Evolutionary conservation across 2,888 invertebrate genomes (phyloP).

Genomic region (Morinoia aosen): DNA sequence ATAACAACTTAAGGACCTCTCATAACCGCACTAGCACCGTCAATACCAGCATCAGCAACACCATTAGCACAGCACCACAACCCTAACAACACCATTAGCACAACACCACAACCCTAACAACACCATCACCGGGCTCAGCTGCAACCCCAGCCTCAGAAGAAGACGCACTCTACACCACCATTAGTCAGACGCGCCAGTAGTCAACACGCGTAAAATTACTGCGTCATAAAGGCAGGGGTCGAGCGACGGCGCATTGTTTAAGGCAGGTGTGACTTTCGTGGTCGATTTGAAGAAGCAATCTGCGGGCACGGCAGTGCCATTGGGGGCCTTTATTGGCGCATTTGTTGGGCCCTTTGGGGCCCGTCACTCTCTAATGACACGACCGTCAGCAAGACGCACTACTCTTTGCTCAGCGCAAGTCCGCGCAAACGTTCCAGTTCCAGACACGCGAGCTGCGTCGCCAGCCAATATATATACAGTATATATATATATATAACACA

Average conservation of each 20-base stretch:
- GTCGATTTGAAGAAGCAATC: constrained; percentile 43
- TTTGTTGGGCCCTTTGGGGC: constrained; percentile 27
- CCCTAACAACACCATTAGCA: too few relatives aligned
- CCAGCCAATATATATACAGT: background rate
- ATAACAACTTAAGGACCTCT: background rate
- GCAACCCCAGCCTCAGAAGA: background rate
- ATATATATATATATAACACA: background rate
- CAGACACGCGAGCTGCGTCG: background rate
- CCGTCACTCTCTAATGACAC: constrained; percentile 15
- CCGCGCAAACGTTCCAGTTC: too few relatives aligned
- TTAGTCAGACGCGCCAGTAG: background rate
- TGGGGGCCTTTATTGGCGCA: constrained; percentile 49
- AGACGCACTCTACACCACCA: background rate
- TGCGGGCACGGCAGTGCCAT: constrained; percentile 31
- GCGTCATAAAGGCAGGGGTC: constrained; percentile 1
- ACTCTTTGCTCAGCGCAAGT: background rate
- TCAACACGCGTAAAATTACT: constrained; percentile 3
- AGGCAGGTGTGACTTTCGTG: constrained; percentile 26
- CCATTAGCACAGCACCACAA: too few relatives aligned
- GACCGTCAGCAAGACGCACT: background rate
- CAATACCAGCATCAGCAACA: too few relatives aligned
- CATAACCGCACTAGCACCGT: background rate
- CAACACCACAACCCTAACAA: too few relatives aligned
- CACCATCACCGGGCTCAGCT: background rate
- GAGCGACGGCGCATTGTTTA: constrained; percentile 20